Base-by-base conservation (phyloP, 2,113 vertebrate genomes). In the Pseudorasbora parva region DNA sequence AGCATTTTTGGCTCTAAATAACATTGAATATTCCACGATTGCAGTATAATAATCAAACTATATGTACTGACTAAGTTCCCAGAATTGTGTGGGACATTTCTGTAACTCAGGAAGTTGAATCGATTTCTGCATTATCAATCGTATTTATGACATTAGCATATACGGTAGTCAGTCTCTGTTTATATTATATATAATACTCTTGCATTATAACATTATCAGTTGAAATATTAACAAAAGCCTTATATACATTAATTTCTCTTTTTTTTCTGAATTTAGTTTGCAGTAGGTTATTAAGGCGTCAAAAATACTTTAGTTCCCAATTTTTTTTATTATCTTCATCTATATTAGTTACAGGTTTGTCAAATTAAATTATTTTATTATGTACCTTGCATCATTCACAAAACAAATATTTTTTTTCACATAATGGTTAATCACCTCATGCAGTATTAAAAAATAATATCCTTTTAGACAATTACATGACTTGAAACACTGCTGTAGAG, bases 361-460 rank as follows among this genome's bases (percentile, higher is more conserved):
- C 30, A 23, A 23, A 23, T 8, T 33, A 60, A 41, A 7, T 25
- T 23, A 14, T 41, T 49, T 3, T n/a, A 62, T 27, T 43, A 25
- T 21, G 33, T 25, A 45, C 11, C 14, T 15, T 62, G 56, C 30
- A n/a, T 75, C 23, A 30, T 23, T n/a, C 37, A 62, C 45, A 81
- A 47, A 14, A 21, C 51, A 69, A 14, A 69, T 21, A 8, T 8
- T 9, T 41, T n/a, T n/a, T 56, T 37, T 56, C 74, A 23, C 10
- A 49, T 51, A 12, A 25, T 21, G 12, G 45, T n/a, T 23, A 69
- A 33, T 47, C 6, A 62, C 66, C 56, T 78, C 27, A n/a, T 49
- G 51, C 85, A 80, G 85, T 83, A 83, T 84, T 86, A 78, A 14
- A 33, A 82, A 54, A 30, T n/a, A 23, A 33, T 51, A 37, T 12